Evolutionary conservation across 2,888 invertebrate genomes (phyloP).

Genomic region (Tenthredo scrophulariae): DNA sequence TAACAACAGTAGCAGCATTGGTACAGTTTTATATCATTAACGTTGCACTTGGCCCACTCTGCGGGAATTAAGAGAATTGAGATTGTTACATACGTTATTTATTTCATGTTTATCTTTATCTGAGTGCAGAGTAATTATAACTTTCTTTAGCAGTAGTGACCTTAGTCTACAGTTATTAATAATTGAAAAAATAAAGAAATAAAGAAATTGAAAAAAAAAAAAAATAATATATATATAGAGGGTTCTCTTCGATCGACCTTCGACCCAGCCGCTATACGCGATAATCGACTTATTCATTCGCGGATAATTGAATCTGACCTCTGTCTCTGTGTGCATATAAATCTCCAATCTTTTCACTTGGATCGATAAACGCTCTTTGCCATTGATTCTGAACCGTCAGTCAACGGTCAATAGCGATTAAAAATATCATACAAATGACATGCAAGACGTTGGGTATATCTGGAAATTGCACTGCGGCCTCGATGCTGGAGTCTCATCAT

Average conservation of each 20-base stretch:
- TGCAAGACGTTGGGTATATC: not conserved
- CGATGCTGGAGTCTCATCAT: not conserved
- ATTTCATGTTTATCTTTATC: not conserved
- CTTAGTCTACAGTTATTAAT: not conserved
- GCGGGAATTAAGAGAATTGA: not conserved
- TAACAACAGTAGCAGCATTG: too few species aligned
- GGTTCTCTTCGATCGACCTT: not conserved
- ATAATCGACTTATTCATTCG: not conserved
- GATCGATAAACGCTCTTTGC: not conserved
- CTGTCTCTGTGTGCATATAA: not conserved
- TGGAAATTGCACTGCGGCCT: not conserved
- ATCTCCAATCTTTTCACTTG: not conserved
- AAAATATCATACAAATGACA: not conserved
- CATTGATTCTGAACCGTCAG: not conserved
- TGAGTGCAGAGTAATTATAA: not conserved
- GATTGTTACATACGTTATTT: not conserved
- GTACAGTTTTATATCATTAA: not conserved
- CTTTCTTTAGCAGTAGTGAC: not conserved
- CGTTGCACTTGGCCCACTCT: not conserved
- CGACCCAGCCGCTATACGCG: not conserved
- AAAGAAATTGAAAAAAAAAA: not conserved
- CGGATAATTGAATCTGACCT: conserved; percentile 13
- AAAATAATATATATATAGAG: too few species aligned
- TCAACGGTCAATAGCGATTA: not conserved
- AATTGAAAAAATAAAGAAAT: not conserved